phyloP scores from a whole-genome alignment of 2,888 invertebrate genomes.

The Trimorus sp. region DNA sequence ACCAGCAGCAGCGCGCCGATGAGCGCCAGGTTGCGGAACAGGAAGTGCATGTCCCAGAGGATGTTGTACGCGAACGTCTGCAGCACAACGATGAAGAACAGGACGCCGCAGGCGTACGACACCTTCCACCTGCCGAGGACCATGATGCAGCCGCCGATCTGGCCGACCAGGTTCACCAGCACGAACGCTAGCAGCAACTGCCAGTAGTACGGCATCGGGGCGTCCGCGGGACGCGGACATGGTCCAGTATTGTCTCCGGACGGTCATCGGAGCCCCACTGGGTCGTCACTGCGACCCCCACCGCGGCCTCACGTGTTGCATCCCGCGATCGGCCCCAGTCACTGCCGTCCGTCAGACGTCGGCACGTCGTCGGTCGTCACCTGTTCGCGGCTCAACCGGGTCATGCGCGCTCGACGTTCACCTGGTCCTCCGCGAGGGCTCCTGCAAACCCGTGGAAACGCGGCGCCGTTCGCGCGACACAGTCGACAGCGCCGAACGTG shows the following conservation, averaged over 20 bases:
- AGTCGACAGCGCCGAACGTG: slow-evolving; percentile 75
- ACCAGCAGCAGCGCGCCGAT: slow-evolving; percentile 98
- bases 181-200: slow-evolving; percentile 36
- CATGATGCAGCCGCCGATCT: slow-evolving; percentile 98
- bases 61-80: slow-evolving; percentile 99
- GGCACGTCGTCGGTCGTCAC: slow-evolving; percentile 31
- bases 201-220: slow-evolving; percentile 39
- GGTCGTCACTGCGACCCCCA: not conserved
- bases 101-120: slow-evolving; percentile 93
- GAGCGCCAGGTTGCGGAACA: slow-evolving; percentile 97
- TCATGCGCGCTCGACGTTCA: slow-evolving; percentile 13
- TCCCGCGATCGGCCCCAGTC: slow-evolving; percentile 17
- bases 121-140: slow-evolving; percentile 96
- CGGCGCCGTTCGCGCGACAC: slow-evolving; percentile 47
- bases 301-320: slow-evolving; percentile 53
- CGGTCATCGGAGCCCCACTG: too few relatives aligned
- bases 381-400: slow-evolving; percentile 29
- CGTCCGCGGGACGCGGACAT: not conserved
- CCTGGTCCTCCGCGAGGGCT: slow-evolving; percentile 1
- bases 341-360: slow-evolving; percentile 22
- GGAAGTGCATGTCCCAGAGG: slow-evolving; percentile 98
- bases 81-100: slow-evolving; percentile 97
- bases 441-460: slow-evolving; percentile 33
- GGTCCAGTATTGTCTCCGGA: too few relatives aligned
- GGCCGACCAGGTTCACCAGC: slow-evolving; percentile 94